Percentiles rank a stretch among this genome's conserved stretches.
Conservation (phyloP, 2,113 vertebrate genomes). For the Turnix velox region DNA sequence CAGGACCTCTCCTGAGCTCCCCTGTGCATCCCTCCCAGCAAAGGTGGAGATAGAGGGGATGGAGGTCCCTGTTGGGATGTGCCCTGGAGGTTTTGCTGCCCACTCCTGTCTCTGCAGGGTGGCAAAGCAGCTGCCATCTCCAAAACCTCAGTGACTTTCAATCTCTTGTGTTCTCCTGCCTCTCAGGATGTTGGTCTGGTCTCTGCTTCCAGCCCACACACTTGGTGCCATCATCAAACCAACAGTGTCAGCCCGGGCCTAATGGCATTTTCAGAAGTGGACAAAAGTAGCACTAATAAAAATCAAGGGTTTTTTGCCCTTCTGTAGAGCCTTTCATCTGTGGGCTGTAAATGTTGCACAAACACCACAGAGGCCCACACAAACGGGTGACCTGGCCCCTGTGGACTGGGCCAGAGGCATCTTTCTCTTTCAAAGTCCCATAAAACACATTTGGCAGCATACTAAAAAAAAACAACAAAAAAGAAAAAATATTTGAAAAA, state of each 20-base stretch:
- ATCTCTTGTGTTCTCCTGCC: background rate
- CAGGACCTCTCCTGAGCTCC: background rate
- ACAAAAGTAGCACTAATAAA: background rate
- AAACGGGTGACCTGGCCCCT: background rate
- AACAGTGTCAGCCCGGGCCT: background rate
- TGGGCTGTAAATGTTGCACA: background rate
- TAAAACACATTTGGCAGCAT: conserved; percentile 11
- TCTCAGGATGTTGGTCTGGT: background rate
- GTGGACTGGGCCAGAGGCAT: conserved; percentile 1
- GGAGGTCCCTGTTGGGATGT: accelerated
- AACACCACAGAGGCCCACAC: conserved; percentile 11
- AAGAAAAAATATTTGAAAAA: too few species aligned
- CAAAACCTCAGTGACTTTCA: background rate
- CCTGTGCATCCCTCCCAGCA: accelerated
- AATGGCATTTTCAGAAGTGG: background rate
- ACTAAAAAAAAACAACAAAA: too few species aligned
- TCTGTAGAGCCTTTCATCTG: background rate
- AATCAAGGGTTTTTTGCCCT: background rate
- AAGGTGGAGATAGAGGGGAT: background rate
- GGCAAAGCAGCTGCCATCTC: background rate
- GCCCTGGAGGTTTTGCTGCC: background rate
- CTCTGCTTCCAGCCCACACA: background rate
- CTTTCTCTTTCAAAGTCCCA: background rate
- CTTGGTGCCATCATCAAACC: background rate
- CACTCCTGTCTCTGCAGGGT: accelerated